phyloP scores from a whole-genome alignment of 2,888 invertebrate genomes.

The Meliscaeva auricollis region DNA sequence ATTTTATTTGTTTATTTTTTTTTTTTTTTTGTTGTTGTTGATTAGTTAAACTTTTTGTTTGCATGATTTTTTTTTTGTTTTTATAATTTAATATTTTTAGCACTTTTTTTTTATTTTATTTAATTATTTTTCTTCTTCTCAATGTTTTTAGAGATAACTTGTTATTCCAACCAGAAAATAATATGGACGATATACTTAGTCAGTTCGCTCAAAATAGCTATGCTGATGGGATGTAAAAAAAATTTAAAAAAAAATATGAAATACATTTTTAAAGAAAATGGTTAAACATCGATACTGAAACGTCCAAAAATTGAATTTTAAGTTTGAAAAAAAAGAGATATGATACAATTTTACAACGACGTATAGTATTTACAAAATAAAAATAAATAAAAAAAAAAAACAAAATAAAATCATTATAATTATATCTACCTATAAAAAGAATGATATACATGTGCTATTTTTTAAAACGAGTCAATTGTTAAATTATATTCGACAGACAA shows the following conservation, averaged over 20 bases:
- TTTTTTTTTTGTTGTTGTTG: constrained; percentile 1
- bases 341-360: constrained; percentile 63
- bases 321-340: constrained; percentile 25
- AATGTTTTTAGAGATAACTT: constrained; percentile 57
- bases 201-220: constrained; percentile 61
- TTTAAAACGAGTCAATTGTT: constrained; percentile 66
- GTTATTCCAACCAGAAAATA: constrained; percentile 50
- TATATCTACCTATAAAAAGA: constrained; percentile 48
- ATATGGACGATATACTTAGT: constrained; percentile 64
- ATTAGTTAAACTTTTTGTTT: not conserved
- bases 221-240: constrained; percentile 50
- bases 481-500: constrained; percentile 44
- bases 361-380: constrained; percentile 53
- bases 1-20: constrained; percentile 22
- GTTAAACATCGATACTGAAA: constrained; percentile 47
- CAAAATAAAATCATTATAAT: constrained; percentile 28
- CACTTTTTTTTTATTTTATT: constrained; percentile 37
- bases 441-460: constrained; percentile 59
- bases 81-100: constrained; percentile 28
- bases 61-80: constrained; percentile 33
- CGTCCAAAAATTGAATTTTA: constrained; percentile 68
- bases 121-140: constrained; percentile 43
- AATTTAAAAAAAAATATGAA: constrained; percentile 1
- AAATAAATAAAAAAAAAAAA: constrained; percentile 20
- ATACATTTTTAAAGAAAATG: constrained; percentile 5